phyloP scores from a whole-genome alignment of 1,140 invertebrate genomes.

The Melitaea cinxia region DNA sequence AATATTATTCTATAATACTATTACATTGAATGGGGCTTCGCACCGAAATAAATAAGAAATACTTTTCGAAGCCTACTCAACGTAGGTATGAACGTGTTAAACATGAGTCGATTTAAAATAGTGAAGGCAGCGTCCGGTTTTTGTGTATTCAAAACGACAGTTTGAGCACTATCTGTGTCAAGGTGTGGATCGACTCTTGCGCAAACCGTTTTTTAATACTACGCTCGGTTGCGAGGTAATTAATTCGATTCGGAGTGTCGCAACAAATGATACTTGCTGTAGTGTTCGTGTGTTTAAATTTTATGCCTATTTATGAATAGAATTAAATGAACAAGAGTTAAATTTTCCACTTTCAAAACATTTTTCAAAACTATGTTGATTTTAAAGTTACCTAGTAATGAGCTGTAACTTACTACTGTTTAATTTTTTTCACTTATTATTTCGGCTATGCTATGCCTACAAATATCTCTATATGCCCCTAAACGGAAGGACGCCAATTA shows the following conservation, averaged over 20 bases:
- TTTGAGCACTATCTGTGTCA: conserved; percentile 77
- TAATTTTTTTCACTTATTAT: no score
- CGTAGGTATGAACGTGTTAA: conserved; percentile 26
- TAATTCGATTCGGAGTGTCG: conserved; percentile 80
- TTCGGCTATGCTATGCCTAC: no score
- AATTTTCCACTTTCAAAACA: no score
- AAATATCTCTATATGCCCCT: no score
- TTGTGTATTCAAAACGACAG: conserved; percentile 81
- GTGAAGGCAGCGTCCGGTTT: conserved; percentile 78
- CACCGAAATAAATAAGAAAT: background rate
- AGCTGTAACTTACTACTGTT: no score
- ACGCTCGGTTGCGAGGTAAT: conserved; percentile 78
- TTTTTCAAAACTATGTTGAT: no score
- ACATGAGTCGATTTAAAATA: conserved; percentile 60
- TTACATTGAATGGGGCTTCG: background rate
- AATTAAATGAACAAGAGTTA: no score
- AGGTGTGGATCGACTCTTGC: conserved; percentile 79
- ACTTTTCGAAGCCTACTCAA: background rate
- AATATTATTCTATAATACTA: conserved; percentile 3
- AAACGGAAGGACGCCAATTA: no score
- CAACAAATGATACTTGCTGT: conserved; percentile 70
- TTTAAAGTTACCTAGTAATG: no score
- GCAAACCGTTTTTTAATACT: conserved; percentile 79
- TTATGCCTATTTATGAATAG: conserved; percentile 29
- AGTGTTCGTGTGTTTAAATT: conserved; percentile 66